A percentile compares a stretch with the other conserved stretches of the same genome.
phyloP scores from a whole-genome alignment of 2,797 vertebrate species.

The Martes flavigula region DNA sequence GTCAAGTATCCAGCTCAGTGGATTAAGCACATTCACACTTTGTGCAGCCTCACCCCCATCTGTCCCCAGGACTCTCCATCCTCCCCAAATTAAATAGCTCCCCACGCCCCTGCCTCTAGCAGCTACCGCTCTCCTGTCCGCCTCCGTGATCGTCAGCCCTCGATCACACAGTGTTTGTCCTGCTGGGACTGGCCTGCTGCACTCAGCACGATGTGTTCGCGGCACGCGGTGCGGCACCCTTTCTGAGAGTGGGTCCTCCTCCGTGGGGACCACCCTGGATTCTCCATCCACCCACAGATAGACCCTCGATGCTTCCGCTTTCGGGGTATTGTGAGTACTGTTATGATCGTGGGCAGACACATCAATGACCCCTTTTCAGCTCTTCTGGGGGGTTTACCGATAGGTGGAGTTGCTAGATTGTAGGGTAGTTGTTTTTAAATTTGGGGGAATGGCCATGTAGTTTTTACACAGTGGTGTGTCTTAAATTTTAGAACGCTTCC shows the following conservation, averaged over 20 bases:
- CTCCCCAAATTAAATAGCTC: not conserved
- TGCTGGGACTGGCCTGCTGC: not conserved
- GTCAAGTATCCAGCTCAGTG: too few relatives aligned
- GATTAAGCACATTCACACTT: not conserved
- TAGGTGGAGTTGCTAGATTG: not conserved
- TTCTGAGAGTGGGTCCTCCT: too few relatives aligned
- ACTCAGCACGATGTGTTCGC: accelerated
- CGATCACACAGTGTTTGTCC: accelerated
- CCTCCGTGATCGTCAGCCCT: not conserved
- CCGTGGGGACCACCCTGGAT: not conserved
- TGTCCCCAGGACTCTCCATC: not conserved
- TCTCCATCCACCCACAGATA: accelerated
- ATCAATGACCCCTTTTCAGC: accelerated
- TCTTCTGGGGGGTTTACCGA: too few relatives aligned
- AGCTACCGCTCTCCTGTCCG: not conserved
- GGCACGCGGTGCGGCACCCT: accelerated
- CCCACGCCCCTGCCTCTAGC: not conserved
- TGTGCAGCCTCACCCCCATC: too few relatives aligned
- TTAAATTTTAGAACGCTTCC: not conserved
- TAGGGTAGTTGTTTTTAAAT: not conserved
- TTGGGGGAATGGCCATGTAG: not conserved
- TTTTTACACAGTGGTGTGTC: not conserved
- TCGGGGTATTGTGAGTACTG: accelerated
- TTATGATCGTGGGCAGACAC: accelerated
- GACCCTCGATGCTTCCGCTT: too few relatives aligned